Evolutionary conservation across 1,140 invertebrate genomes (phyloP).

Genomic region (Pseudomyrmex sp.): DNA sequence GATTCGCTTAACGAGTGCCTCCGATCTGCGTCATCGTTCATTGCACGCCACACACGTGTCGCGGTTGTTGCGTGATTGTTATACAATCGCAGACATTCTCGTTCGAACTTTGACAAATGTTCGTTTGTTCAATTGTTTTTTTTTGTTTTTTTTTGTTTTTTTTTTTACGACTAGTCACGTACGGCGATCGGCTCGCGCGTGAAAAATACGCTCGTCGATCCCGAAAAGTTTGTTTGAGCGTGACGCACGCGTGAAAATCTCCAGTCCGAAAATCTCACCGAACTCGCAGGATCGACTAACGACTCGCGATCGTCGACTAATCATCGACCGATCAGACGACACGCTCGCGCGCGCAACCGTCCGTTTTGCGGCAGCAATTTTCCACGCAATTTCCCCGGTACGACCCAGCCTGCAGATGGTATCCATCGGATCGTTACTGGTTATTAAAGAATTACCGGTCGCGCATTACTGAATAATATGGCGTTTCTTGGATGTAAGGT

Average conservation of each 20-base stretch:
- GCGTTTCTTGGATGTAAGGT: conserved; percentile 34
- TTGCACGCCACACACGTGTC: conserved; percentile 14
- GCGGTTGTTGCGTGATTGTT: conserved; percentile 1
- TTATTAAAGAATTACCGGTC: conserved; percentile 48
- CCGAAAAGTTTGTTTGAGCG: neutral
- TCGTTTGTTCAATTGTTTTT: neutral
- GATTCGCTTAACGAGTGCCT: conserved; percentile 47
- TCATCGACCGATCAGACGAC: conserved; percentile 33
- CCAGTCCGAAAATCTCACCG: conserved; percentile 10
- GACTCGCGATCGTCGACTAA: conserved; percentile 29
- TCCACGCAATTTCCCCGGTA: conserved; percentile 54
- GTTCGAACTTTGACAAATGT: conserved; percentile 1
- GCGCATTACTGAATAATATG: conserved; percentile 49
- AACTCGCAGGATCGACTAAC: conserved; percentile 25
- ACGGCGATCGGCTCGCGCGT: conserved; percentile 12
- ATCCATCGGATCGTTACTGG: conserved; percentile 37
- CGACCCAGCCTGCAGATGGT: conserved; percentile 38
- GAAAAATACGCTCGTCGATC: conserved; percentile 9
- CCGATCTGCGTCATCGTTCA: conserved; percentile 15
- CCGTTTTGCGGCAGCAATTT: conserved; percentile 35
- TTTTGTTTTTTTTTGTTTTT: neutral
- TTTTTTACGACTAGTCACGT: conserved; percentile 39
- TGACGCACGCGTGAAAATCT: conserved; percentile 18
- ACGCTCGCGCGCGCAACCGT: conserved; percentile 30
- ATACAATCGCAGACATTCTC: neutral